Conservation (phyloP, 2,113 vertebrate species). For the Chamaetylas fuelleborni region DNA sequence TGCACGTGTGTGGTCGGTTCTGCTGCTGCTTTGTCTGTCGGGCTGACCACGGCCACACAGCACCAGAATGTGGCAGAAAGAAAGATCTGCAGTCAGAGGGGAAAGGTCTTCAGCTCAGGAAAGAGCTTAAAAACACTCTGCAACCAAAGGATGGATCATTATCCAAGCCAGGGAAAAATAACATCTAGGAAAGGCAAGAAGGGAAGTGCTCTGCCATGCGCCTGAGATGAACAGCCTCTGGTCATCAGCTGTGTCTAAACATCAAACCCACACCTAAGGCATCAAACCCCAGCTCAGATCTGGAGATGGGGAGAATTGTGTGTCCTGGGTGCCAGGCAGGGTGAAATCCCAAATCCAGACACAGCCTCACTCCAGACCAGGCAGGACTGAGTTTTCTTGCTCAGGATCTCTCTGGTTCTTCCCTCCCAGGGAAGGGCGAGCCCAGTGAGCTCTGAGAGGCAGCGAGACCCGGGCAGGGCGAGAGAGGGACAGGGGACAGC, state of each 20-base stretch:
- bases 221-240: background rate
- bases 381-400: background rate
- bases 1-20: rapidly evolving
- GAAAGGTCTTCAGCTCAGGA: background rate
- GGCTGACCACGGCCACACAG: background rate
- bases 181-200: background rate
- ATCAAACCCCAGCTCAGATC: background rate
- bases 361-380: too few relatives aligned
- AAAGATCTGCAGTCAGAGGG: background rate
- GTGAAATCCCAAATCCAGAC: background rate
- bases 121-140: background rate
- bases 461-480: background rate
- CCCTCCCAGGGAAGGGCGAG: background rate
- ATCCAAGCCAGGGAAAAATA: background rate
- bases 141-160: rapidly evolving
- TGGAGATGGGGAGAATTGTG: rapidly evolving
- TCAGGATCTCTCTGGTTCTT: rapidly evolving
- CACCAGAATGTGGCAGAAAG: background rate
- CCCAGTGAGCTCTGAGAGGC: background rate
- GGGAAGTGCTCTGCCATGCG: background rate
- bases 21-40: background rate
- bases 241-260: background rate
- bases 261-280: background rate
- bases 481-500: background rate
- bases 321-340: background rate